These are phyloP conservation scores for Pogona vitticeps DNA, from an alignment of 2,113 vertebrate species.

Conservation along the genomic window DNA sequence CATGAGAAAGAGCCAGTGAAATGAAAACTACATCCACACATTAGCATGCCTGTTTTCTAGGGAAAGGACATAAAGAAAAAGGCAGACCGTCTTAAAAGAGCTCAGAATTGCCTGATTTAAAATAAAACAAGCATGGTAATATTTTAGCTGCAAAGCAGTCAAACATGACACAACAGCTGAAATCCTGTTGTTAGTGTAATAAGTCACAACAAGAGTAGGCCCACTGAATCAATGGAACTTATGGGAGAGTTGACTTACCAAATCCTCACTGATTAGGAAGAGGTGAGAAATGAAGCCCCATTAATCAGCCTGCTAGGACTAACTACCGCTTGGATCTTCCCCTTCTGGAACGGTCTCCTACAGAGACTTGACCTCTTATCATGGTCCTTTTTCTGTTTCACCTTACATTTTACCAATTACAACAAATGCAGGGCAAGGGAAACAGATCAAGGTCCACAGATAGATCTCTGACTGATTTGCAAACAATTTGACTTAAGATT, in stretches of 20 bases:
- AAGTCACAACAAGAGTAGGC: no score
- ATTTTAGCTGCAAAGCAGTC: no score
- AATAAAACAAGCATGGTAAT: no score
- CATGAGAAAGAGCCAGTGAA: conserved; percentile 14
- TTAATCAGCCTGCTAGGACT: background rate
- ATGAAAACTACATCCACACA: background rate
- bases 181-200: no score
- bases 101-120: no score
- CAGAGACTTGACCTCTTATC: background rate
- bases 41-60: background rate
- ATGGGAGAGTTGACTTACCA: no score
- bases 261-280: no score
- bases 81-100: background rate
- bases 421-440: background rate
- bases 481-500: background rate
- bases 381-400: background rate
- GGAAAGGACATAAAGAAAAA: background rate
- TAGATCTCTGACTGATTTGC: background rate
- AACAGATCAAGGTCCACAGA: background rate
- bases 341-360: background rate
- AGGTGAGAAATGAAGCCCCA: background rate
- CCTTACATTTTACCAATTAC: background rate
- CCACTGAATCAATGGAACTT: no score
- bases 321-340: background rate
- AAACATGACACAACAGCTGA: no score